phyloP scores from a whole-genome alignment of 2,888 invertebrate species.

The Conus canariensis region DNA sequence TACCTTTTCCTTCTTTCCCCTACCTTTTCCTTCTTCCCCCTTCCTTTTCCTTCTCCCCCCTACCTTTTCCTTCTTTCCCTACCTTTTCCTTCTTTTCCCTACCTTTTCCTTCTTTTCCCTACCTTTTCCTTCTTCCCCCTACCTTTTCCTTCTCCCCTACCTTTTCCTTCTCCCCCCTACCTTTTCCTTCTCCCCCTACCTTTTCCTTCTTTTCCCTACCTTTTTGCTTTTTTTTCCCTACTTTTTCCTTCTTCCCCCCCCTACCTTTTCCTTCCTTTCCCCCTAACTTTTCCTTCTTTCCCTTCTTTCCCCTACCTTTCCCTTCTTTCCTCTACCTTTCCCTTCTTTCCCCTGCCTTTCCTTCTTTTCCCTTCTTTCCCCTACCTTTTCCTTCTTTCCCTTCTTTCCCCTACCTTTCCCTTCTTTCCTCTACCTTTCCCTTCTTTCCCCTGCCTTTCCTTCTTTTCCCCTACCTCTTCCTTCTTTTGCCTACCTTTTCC shows the following conservation, averaged over 20 bases:
- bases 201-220: background rate
- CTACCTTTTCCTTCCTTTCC: background rate
- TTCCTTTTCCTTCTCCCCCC: background rate
- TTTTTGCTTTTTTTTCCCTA: background rate
- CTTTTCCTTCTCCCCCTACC: background rate
- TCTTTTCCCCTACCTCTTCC: no score
- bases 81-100: background rate
- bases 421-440: no score
- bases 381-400: no score
- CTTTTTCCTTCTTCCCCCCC: background rate
- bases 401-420: no score
- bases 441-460: no score
- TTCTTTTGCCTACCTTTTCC: no score
- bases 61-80: background rate
- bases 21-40: background rate
- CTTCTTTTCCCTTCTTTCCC: no score
- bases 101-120: background rate
- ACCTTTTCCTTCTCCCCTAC: background rate
- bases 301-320: no score
- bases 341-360: no score
- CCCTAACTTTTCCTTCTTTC: no score
- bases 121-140: background rate
- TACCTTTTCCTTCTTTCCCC: background rate
- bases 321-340: no score
- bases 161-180: background rate